A percentile compares a stretch with the other conserved stretches of the same genome.
These are phyloP conservation scores for Dicerorhinus sumatrensis DNA, from an alignment of 2,113 vertebrate genomes.

Conservation along the genomic window DNA sequence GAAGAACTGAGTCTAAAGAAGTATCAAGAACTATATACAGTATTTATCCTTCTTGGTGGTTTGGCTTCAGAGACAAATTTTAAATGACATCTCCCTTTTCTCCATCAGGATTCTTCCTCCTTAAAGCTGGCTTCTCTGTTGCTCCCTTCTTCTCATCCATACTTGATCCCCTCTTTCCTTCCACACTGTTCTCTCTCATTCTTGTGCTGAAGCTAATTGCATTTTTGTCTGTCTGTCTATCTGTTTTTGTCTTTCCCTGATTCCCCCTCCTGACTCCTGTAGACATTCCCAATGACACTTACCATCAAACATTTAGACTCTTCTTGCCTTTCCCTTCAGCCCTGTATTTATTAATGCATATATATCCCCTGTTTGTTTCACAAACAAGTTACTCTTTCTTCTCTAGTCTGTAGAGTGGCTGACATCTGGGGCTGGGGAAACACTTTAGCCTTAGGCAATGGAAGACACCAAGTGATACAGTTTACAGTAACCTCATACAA, in stretches of 20 bases:
- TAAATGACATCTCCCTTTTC: background rate
- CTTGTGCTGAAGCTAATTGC: background rate
- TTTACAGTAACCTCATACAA: slow-evolving; percentile 27
- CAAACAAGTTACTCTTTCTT: slow-evolving; percentile 58
- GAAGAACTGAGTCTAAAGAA: background rate
- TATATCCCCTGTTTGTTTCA: background rate
- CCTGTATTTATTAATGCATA: slow-evolving; percentile 48
- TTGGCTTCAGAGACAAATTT: background rate
- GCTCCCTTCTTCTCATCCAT: background rate
- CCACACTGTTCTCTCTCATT: background rate
- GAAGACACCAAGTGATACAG: background rate
- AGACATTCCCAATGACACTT: background rate
- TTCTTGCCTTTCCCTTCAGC: background rate
- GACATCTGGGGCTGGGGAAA: background rate
- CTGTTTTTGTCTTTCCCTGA: background rate
- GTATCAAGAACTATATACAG: background rate
- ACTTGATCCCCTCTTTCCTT: too few species aligned
- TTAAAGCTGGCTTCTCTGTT: background rate
- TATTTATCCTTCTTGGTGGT: background rate
- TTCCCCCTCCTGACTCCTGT: background rate
- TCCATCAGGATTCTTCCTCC: background rate
- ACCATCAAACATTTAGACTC: background rate
- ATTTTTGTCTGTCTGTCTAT: background rate
- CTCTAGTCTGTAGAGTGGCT: slow-evolving; percentile 11
- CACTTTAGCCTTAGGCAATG: slow-evolving; percentile 35